Conservation (phyloP, 2,797 vertebrate genomes). For the Argentina silus region DNA sequence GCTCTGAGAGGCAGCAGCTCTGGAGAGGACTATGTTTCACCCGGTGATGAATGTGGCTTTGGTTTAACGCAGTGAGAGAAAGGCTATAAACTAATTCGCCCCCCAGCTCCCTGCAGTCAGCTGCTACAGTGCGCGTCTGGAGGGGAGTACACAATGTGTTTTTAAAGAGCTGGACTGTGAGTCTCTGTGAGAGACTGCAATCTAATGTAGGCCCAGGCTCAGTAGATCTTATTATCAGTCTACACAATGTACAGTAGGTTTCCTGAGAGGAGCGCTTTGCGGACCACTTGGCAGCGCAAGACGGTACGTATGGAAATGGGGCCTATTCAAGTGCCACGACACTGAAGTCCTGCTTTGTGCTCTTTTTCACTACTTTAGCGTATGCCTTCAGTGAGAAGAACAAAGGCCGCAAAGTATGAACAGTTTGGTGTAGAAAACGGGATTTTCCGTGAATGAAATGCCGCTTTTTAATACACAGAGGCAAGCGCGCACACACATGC, state of each 20-base stretch:
- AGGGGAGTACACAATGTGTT: slow-evolving; percentile 47
- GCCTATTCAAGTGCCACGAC: slow-evolving; percentile 53
- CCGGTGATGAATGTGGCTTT: slow-evolving; percentile 4
- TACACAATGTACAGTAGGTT: slow-evolving; percentile 56
- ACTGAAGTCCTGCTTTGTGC: slow-evolving; percentile 55
- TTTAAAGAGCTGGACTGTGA: slow-evolving; percentile 44
- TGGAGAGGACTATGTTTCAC: neutral
- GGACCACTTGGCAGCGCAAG: slow-evolving; percentile 54
- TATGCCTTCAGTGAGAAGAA: slow-evolving; percentile 30
- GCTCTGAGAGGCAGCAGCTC: neutral
- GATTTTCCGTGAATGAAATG: neutral
- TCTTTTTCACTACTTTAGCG: slow-evolving; percentile 59
- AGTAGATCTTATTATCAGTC: slow-evolving; percentile 61
- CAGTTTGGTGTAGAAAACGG: neutral
- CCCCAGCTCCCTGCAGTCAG: slow-evolving; percentile 23
- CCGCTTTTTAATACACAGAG: neutral
- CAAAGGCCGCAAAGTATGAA: neutral
- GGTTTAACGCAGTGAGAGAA: neutral
- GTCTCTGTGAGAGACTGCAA: slow-evolving; percentile 47
- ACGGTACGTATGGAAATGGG: slow-evolving; percentile 54
- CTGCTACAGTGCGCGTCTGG: slow-evolving; percentile 25
- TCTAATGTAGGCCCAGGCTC: slow-evolving; percentile 31
- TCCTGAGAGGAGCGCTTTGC: slow-evolving; percentile 49
- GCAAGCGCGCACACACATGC: slow-evolving; percentile 6
- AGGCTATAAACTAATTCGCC: slow-evolving; percentile 47